Evolutionary conservation across 2,113 vertebrate genomes (phyloP), one percentile per base, ranked within the genome.

Genomic region (Meriones unguiculatus): DNA sequence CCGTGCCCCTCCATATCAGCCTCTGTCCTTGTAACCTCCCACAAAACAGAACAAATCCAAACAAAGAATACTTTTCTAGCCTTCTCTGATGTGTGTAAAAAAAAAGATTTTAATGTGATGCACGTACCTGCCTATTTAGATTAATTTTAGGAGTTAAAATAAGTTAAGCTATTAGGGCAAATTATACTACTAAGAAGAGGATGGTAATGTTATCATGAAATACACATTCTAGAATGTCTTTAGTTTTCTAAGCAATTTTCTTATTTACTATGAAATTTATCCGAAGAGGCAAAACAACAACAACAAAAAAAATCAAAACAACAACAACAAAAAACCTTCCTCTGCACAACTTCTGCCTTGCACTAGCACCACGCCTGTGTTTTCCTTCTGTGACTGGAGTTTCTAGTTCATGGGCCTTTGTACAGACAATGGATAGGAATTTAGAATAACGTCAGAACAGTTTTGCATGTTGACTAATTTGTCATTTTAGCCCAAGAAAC

Each of bases 131-230:
- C 4, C 8, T 90, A 17, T 81, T 75, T 7, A 95, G 78, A 95
- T 65, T 65, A 87, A 89, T 82, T 95, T 93, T 75, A 93, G 76
- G 46, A 96, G 18, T 85, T 92, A 78, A 65, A 4, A 4, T 64
- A 92, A 95, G 76, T 69, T 59, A 86, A 32, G 86, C 20, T 41
- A 59, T 82, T 95, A 46, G 38, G 87, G 57, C 24, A 96, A 97
- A 95, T 54, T 50, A 62, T 2, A 89, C 30, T 92, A 77, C 89
- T 77, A 72, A 64, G 52, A 90, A 97, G 87, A 90, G 24, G 84
- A 70, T 2, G 28, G 13, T 57, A 65, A 94, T 57, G 32, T 73
- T 72, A 85, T 82, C 59, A 72, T 89, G 80, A 17, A 54, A 62
- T 57, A 94, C 2, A 75, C 1, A 87, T 46, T 82, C 18, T 52